Evolutionary conservation across 2,797 vertebrate genomes (phyloP), one percentile per base, ranked within the genome.

Genomic region (Pagetopsis macropterus): DNA sequence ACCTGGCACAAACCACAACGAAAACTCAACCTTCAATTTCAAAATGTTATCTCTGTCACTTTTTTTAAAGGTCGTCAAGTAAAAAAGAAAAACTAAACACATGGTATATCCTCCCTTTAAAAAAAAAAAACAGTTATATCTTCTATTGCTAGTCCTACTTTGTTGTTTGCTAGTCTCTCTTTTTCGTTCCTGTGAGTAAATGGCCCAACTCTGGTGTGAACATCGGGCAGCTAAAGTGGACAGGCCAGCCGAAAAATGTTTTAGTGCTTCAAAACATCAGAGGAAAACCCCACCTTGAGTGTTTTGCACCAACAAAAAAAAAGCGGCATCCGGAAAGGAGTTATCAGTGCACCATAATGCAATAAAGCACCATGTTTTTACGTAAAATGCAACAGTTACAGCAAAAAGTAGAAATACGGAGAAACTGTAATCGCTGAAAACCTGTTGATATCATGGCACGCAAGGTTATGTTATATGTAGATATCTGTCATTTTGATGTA

Each of bases 351-450:
- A 16, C 41, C 6, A 14, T 10, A 51, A 75, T 70, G 68, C 69
- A 74, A n/a, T 69, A 63, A 73, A 81, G 65, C 61, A 58, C 49
- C 60, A 57, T 75, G 60, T 17, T 70, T 76, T 79, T 68, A 55
- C 48, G 3, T 45, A 48, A 55, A 70, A 37, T 45, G 10, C 9
- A 21, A 21, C 27, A 27, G 27, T 27, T 27, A 27, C 27, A 45
- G 13, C 21, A 14, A 43, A 56, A 51, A 50, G 45, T 2, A 27
- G 17, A 31, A 4, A 15, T 12, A 48, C 31, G 0, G 12, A 67
- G 49, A 65, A 60, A 58, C 37, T 17, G 45, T 31, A 62, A 51
- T 46, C 52, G 5, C 3, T 21, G 33, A n/a, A 58, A 63, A 1
- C 21, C 27, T 15, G 23, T 49, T 33, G 31, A 66, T 68, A 23